Evolutionary conservation across 2,888 invertebrate species (phyloP).

Genomic region (Caenorhabditis afra): DNA sequence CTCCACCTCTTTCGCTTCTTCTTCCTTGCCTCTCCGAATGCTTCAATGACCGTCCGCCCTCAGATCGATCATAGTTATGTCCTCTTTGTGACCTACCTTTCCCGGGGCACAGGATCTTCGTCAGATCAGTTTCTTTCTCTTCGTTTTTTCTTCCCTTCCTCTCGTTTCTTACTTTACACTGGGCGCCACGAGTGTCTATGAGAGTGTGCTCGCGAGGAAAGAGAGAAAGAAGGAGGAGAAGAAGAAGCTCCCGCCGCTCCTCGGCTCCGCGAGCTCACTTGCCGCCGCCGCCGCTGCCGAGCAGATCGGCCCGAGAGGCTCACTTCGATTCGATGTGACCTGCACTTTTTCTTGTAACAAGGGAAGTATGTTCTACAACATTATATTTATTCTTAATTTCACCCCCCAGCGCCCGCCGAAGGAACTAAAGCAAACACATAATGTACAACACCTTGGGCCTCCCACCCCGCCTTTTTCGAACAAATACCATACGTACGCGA

Average conservation of each 20-base stretch:
- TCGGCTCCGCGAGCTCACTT: constrained; percentile 35
- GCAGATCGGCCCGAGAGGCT: constrained; percentile 1
- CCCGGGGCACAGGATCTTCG: constrained; percentile 11
- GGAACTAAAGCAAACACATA: constrained; percentile 46
- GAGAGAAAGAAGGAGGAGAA: constrained; percentile 40
- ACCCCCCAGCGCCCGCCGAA: constrained; percentile 21
- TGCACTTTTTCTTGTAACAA: constrained; percentile 4
- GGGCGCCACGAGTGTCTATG: constrained; percentile 52
- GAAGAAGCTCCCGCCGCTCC: constrained; percentile 22
- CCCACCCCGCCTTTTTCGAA: constrained; percentile 42
- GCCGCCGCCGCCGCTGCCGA: no score
- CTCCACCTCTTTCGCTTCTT: constrained; percentile 24
- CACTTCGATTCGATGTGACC: constrained; percentile 19
- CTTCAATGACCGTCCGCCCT: constrained; percentile 1
- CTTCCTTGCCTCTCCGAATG: background rate
- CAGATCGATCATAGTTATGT: constrained; percentile 50
- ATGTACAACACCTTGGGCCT: constrained; percentile 42
- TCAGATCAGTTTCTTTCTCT: constrained; percentile 11
- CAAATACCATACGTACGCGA: constrained; percentile 50
- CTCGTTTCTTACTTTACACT: constrained; percentile 46
- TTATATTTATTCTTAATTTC: constrained; percentile 37
- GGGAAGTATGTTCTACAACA: background rate
- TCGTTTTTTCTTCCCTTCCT: constrained; percentile 15
- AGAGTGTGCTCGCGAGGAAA: constrained; percentile 29
- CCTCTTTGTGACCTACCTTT: constrained; percentile 34